Evolutionary conservation across 2,113 vertebrate genomes (phyloP), one percentile per base, ranked within the genome.

Genomic region (Cyprinus carpio): DNA sequence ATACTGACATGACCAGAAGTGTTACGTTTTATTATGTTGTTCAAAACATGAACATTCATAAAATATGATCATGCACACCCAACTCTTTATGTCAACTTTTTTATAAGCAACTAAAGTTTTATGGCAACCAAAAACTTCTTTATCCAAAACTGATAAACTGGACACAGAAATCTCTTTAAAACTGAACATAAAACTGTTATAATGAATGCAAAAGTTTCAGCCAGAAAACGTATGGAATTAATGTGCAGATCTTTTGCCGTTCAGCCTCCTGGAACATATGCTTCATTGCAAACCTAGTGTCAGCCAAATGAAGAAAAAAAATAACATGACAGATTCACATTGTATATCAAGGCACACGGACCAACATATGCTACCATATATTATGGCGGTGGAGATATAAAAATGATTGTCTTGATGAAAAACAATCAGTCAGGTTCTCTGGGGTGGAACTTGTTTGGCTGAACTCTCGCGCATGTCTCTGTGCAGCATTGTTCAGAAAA

Each of bases 361-460:
- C 60, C 62, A 77, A 85, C 78, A 87, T 82, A 75, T 81, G 75
- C 56, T 75, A 60, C 75, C 29, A 77, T 84, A 82, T 65, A 87
- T 83, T 84, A 75, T 79, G 31, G 18, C 29, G 31, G 27, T 34
- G 83, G 62, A 84, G 81, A 67, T 84, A 75, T 64, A 75, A 43
- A 65, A 74, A 51, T 20, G 84, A 87, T 77, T 75, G 58, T 75
- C 56, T 37, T 80, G 69, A 84, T 87, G 72, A 90, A 85, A 88
- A 89, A 87, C 82, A 85, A 81, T 80, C 23, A 34, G 62, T 84
- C 85, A 72, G 74, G 85, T 81, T 34, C n/a, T 86, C 29, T 81
- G 49, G 43, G 64, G 31, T n/a, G 34, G 86, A 74, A 87, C 87
- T 88, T 69, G 37, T 76, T 89, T 90, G 87, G 87, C 85, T 88